Percentiles rank a stretch among this genome's conserved stretches.
Evolutionary conservation across 2,113 vertebrate genomes (phyloP).

Genomic region (Lepus europaeus): DNA sequence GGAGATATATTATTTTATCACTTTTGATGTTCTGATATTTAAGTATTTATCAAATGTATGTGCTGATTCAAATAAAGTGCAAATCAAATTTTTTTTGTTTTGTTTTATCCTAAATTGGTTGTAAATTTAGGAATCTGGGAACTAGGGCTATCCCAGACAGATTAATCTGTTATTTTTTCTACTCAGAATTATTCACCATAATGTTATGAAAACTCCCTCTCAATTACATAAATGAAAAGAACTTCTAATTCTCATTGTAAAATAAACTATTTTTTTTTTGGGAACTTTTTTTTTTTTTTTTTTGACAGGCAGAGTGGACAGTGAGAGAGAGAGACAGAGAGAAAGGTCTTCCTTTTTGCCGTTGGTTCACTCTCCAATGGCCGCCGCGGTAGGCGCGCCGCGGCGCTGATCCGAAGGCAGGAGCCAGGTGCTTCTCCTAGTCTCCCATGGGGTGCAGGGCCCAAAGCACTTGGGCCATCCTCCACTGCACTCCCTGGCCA

Average conservation of each 20-base stretch:
- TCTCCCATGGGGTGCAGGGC: too few species aligned
- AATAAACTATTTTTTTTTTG: not conserved
- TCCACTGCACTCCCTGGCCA: too few species aligned
- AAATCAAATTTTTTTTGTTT: not conserved
- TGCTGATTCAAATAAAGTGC: not conserved
- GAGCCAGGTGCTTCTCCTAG: too few species aligned
- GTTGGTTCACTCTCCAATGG: too few species aligned
- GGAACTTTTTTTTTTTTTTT: too few species aligned
- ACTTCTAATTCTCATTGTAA: not conserved
- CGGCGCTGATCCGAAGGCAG: too few species aligned
- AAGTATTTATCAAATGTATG: not conserved
- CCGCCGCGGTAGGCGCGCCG: too few species aligned
- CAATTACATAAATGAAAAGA: not conserved
- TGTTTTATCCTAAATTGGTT: constrained; percentile 5
- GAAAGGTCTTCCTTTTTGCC: too few species aligned
- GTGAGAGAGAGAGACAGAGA: too few species aligned
- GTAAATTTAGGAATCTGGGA: not conserved
- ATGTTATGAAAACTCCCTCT: not conserved
- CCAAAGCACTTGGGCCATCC: too few species aligned
- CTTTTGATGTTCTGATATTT: not conserved
- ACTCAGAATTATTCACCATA: not conserved
- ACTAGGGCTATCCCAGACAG: not conserved
- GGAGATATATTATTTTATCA: not conserved
- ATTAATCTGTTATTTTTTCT: not conserved
- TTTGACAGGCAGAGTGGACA: too few species aligned